Conservation (phyloP, 1,140 invertebrate genomes). For the Lycorma delicatula region DNA sequence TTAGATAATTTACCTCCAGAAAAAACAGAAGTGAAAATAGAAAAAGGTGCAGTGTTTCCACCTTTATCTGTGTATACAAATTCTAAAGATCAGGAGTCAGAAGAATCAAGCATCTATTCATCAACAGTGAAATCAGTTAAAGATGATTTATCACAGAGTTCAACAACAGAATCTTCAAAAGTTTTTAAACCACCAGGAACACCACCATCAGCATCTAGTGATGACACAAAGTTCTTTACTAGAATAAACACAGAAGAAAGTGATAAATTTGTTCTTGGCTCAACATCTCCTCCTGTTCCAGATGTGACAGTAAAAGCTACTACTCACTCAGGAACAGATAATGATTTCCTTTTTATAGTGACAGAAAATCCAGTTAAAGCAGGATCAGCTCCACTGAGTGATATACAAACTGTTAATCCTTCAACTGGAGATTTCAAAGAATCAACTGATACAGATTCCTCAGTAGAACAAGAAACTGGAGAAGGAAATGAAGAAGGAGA, state of each 20-base stretch:
- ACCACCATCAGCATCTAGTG: neutral
- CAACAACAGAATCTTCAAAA: neutral
- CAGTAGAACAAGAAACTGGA: slow-evolving; percentile 14
- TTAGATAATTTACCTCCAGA: neutral
- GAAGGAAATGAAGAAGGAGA: slow-evolving; percentile 30
- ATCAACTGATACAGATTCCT: neutral
- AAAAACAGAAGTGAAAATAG: slow-evolving; percentile 6
- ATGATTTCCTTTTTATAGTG: slow-evolving; percentile 9
- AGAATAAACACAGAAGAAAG: slow-evolving; percentile 5
- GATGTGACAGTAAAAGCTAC: neutral
- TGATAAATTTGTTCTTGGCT: neutral
- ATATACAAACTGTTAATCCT: neutral
- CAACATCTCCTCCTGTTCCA: neutral
- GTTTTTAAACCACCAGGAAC: too few relatives aligned
- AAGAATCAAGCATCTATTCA: slow-evolving; percentile 13
- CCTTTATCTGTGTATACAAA: slow-evolving; percentile 13
- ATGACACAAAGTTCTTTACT: slow-evolving; percentile 14
- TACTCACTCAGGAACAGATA: neutral
- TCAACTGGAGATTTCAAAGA: neutral
- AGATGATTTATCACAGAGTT: neutral
- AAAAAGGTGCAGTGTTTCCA: slow-evolving; percentile 7
- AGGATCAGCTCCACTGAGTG: neutral
- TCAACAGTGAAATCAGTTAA: neutral
- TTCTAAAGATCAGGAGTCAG: slow-evolving; percentile 8
- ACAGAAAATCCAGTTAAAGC: slow-evolving; percentile 10